Percentiles rank a stretch among this genome's conserved stretches.
phyloP scores from a whole-genome alignment of 64 coral and sea anemone genomes.

The Pocillopora verrucosa region DNA sequence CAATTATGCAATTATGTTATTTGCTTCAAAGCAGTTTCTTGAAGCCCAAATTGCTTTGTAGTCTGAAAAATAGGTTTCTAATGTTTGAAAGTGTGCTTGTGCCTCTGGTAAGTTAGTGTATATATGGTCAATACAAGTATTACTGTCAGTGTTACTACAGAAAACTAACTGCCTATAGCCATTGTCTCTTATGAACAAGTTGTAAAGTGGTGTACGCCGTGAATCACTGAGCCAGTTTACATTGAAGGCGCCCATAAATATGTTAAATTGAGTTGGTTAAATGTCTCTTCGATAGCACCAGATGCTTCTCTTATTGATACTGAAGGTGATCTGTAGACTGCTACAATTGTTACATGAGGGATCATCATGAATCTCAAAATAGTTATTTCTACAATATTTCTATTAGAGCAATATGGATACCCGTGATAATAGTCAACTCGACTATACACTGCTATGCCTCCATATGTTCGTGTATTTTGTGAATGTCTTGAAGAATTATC shows the following conservation, averaged over 20 bases:
- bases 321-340: conserved; percentile 50
- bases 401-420: conserved; percentile 58
- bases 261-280: no score
- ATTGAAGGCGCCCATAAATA: no score
- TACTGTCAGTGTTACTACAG: background rate
- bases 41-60: no score
- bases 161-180: background rate
- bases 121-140: background rate
- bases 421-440: conserved; percentile 36
- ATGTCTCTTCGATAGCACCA: conserved; percentile 7
- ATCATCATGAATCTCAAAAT: conserved; percentile 47
- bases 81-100: no score
- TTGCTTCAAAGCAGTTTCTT: no score
- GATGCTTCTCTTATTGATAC: conserved; percentile 23
- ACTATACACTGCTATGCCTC: conserved; percentile 65
- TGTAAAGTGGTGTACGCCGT: background rate
- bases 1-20: no score
- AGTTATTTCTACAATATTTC: conserved; percentile 58
- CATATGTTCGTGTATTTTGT: conserved; percentile 17
- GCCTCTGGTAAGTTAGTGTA: no score
- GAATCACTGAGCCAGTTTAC: no score
- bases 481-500: no score
- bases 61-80: no score
- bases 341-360: conserved; percentile 61
- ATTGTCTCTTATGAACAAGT: background rate